phyloP scores from a whole-genome alignment of 2,888 invertebrate species.

The Callosobruchus maculatus region DNA sequence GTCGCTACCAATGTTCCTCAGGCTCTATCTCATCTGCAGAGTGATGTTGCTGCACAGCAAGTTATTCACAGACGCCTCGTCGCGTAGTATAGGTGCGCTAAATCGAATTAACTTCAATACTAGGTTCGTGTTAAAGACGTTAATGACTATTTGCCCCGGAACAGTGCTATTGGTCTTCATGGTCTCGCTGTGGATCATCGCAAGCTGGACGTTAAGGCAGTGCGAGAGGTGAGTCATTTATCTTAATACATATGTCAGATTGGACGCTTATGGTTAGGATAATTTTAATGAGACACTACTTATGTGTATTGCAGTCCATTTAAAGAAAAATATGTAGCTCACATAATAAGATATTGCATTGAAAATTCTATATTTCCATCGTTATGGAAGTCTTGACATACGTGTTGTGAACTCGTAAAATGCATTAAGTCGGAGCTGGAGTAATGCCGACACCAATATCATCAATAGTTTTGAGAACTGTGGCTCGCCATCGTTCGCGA shows the following conservation, averaged over 20 bases:
- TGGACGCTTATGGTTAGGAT: too few species aligned
- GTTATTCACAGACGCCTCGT: slow-evolving; percentile 99
- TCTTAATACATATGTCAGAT: background rate
- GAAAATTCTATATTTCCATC: too few species aligned
- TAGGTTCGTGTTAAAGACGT: slow-evolving; percentile 82
- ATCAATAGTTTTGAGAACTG: too few species aligned
- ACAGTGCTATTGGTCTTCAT: slow-evolving; percentile 97
- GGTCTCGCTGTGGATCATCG: slow-evolving; percentile 99
- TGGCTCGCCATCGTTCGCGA: too few species aligned
- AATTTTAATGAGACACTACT: too few species aligned
- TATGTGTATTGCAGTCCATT: too few species aligned
- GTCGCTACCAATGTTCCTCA: slow-evolving; percentile 98
- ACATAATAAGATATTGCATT: too few species aligned
- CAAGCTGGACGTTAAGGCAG: slow-evolving; percentile 97
- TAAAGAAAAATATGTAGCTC: too few species aligned
- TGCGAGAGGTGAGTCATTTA: slow-evolving; percentile 88
- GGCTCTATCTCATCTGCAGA: slow-evolving; percentile 97
- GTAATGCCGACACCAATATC: too few species aligned
- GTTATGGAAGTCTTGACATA: too few species aligned
- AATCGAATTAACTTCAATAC: slow-evolving; percentile 99
- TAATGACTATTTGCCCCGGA: slow-evolving; percentile 99
- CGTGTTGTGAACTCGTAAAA: too few species aligned
- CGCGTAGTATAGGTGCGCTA: slow-evolving; percentile 94
- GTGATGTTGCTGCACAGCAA: slow-evolving; percentile 99
- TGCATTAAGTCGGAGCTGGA: too few species aligned